Evolutionary conservation across 2,113 vertebrate species (phyloP), one percentile per base, ranked within the genome.

Genomic region (Notiomystis cincta): DNA sequence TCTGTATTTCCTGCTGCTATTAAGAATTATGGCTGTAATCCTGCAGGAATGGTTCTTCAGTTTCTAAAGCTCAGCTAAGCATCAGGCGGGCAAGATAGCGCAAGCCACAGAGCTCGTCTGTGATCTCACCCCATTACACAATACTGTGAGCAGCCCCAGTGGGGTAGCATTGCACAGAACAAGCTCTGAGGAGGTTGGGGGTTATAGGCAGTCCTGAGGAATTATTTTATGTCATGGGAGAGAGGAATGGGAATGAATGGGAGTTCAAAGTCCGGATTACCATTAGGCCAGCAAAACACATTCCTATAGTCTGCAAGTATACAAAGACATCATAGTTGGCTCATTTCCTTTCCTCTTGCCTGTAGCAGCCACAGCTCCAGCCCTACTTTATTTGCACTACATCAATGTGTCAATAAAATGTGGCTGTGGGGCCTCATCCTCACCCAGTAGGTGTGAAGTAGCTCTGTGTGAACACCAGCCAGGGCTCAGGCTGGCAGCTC

Each of bases 111-210:
- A 95, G 45, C 78, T 69, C 24, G 62, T 58, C 93, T 89, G 88
- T 96, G 97, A 97, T 97, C 93, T 97, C 96, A 97, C 48, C 83
- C 65, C 79, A 78, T 96, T 97, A 87, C 92, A 88, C 95, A 97
- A 97, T 0, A 37, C 48, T 80, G 89, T 75, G 79, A 94, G 88
- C 62, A 93, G 87, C 90, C 82, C 69, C 51, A 23, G 85, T 25
- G 57, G 75, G 76, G 76, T 82, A 96, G 77, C 76, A 35, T 23
- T 47, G 67, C 80, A 90, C 82, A 90, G 87, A 90, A 64, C 62
- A 82, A 96, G 51, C 81, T 95, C 69, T 13, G 10, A 93, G 76
- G 79, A 94, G 54, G 91, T 91, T 77, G 56, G 37, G 83, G 61
- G 77, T 93, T 90, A 88, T 4, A 95, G 87, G 84, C 50, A 71